Conservation (phyloP, 2,888 invertebrate genomes). For the Julus scanicus region DNA sequence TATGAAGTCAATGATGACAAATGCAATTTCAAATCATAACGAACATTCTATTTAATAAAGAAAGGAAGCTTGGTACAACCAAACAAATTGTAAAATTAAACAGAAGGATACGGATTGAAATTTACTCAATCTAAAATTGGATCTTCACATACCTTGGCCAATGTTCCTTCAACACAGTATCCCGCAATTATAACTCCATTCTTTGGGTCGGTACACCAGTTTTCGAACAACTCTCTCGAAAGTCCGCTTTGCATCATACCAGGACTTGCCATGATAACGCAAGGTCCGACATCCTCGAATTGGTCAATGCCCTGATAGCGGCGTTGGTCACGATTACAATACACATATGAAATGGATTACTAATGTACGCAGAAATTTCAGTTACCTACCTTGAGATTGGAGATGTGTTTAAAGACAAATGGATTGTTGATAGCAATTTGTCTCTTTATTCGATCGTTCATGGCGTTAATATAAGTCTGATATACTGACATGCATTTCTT, state of each 20-base stretch:
- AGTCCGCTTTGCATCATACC: constrained; percentile 99
- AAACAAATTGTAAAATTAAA: no score
- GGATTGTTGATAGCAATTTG: constrained; percentile 99
- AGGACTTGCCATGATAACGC: constrained; percentile 99
- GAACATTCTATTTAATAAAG: no score
- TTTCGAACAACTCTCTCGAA: constrained; percentile 96
- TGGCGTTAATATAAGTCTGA: constrained; percentile 99
- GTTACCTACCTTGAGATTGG: constrained; percentile 79
- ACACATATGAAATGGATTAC: not conserved
- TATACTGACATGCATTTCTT: constrained; percentile 99
- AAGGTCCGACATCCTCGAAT: constrained; percentile 99
- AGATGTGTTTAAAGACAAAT: constrained; percentile 98
- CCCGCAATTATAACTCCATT: constrained; percentile 99
- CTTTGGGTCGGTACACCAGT: constrained; percentile 98
- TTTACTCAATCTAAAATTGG: no score
- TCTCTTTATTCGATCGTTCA: constrained; percentile 96
- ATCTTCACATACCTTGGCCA: constrained; percentile 66
- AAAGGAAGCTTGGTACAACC: no score
- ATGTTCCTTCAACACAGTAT: constrained; percentile 72
- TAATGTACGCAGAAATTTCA: no score
- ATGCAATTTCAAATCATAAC: not conserved
- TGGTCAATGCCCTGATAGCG: constrained; percentile 89
- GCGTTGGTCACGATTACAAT: not conserved
- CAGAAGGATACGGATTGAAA: no score
- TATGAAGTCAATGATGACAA: not conserved